Percentiles rank a stretch among this genome's conserved stretches.
These are phyloP conservation scores for Limnephilus lunatus DNA, from an alignment of 2,888 invertebrate genomes.

Conservation along the genomic window DNA sequence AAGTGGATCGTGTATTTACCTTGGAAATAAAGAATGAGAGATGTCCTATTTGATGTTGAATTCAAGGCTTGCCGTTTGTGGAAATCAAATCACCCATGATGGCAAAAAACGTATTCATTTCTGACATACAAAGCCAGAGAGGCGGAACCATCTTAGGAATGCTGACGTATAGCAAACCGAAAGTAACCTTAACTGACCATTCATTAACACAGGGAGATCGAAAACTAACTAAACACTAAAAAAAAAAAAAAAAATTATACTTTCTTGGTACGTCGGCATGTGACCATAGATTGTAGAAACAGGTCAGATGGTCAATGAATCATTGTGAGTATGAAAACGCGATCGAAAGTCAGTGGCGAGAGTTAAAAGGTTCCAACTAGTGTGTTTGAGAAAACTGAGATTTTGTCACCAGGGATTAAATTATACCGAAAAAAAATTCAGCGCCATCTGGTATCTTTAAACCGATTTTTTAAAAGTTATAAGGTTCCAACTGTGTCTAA, in stretches of 20 bases:
- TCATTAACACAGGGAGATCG: slow-evolving; percentile 41
- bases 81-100: slow-evolving; percentile 36
- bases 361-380: too few relatives aligned
- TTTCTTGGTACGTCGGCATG: background rate
- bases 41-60: slow-evolving; percentile 13
- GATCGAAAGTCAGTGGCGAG: too few relatives aligned
- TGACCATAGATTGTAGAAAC: too few relatives aligned
- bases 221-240: background rate
- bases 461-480: too few relatives aligned
- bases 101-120: slow-evolving; percentile 39
- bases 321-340: too few relatives aligned
- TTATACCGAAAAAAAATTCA: too few relatives aligned
- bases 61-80: slow-evolving; percentile 14
- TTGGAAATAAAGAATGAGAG: background rate
- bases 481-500: too few relatives aligned
- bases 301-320: too few relatives aligned
- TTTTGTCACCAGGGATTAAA: too few relatives aligned
- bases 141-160: slow-evolving; percentile 46
- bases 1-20: background rate
- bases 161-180: slow-evolving; percentile 36
- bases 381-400: too few relatives aligned
- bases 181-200: slow-evolving; percentile 41
- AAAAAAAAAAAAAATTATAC: background rate
- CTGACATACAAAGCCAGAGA: slow-evolving; percentile 47
- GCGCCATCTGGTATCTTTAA: too few relatives aligned